phyloP scores from a whole-genome alignment of 2,888 invertebrate species.

The Caenorhabditis sp. region DNA sequence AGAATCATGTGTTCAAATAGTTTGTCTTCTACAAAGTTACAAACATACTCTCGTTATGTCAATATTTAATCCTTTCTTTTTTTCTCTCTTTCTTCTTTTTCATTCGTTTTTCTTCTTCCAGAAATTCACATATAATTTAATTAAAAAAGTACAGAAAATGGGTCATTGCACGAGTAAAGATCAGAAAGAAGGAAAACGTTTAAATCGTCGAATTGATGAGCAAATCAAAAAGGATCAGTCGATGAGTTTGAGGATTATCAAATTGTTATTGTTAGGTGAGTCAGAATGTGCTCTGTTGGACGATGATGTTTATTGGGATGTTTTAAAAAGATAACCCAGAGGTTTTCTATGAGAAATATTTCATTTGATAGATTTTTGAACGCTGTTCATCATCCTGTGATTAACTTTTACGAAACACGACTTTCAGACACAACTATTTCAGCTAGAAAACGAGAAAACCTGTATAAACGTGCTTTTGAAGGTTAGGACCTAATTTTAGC shows the following conservation, averaged over 20 bases:
- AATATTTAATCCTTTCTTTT: neutral
- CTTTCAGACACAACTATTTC: too few relatives aligned
- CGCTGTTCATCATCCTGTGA: too few relatives aligned
- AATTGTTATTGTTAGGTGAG: slow-evolving; percentile 68
- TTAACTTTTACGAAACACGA: too few relatives aligned
- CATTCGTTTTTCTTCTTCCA: neutral
- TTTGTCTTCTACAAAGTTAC: neutral
- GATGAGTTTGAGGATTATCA: slow-evolving; percentile 70
- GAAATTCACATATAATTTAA: neutral
- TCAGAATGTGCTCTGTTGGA: neutral
- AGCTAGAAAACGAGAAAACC: too few relatives aligned
- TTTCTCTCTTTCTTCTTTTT: neutral
- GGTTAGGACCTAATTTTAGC: too few relatives aligned
- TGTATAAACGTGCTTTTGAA: too few relatives aligned
- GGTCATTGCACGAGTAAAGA: slow-evolving; percentile 71
- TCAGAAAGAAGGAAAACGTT: slow-evolving; percentile 67
- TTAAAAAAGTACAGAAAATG: slow-evolving; percentile 47
- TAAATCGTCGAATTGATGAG: slow-evolving; percentile 70
- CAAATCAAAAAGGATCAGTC: slow-evolving; percentile 70
- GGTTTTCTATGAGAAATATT: too few relatives aligned
- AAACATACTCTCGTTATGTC: neutral
- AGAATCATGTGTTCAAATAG: neutral
- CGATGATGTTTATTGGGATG: too few relatives aligned
- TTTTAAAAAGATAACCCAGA: too few relatives aligned
- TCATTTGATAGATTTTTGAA: too few relatives aligned